These are phyloP conservation scores for Psilopsiagon aymara DNA, from an alignment of 2,113 vertebrate species.

Conservation along the genomic window DNA sequence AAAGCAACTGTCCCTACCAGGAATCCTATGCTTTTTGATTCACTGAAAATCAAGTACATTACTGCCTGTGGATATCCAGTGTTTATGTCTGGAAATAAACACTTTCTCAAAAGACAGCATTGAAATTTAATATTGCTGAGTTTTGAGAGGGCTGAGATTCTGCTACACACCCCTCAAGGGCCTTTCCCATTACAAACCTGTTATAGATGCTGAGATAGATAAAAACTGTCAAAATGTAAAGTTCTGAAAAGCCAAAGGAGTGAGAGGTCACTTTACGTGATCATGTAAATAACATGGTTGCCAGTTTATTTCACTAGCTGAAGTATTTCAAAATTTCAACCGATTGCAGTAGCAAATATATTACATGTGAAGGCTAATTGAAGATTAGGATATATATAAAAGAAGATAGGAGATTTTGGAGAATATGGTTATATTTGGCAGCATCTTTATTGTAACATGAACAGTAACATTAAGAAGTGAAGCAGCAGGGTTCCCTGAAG, in stretches of 20 bases:
- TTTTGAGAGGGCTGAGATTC: neutral
- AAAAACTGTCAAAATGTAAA: neutral
- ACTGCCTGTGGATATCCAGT: neutral
- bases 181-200: neutral
- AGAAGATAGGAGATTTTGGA: neutral
- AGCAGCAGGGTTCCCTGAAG: neutral
- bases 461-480: neutral
- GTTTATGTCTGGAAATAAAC: neutral
- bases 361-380: neutral
- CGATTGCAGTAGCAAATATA: neutral
- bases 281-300: neutral
- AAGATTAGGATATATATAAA: neutral
- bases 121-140: neutral
- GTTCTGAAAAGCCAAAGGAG: neutral
- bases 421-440: neutral
- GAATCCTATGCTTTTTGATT: neutral
- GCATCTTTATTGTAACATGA: neutral
- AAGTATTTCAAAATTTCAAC: neutral
- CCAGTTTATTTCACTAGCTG: neutral
- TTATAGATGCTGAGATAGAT: neutral
- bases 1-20: neutral
- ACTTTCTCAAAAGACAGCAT: neutral
- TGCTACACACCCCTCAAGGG: neutral
- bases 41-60: neutral
- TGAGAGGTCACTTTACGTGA: neutral